phyloP scores from a whole-genome alignment of 2,888 invertebrate species.

The Allolobophora icterica region DNA sequence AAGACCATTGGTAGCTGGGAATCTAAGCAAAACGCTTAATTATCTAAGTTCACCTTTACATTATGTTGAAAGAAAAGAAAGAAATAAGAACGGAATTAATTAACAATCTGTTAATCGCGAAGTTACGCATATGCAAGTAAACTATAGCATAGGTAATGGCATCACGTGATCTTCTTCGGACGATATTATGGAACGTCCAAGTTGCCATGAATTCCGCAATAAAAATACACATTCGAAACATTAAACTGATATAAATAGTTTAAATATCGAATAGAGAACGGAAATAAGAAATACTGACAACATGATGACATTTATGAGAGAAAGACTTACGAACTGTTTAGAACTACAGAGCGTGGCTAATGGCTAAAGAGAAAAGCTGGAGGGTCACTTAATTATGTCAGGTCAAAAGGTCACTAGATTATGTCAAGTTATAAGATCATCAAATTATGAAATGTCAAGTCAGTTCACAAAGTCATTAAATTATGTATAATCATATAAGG shows the following conservation, averaged over 20 bases:
- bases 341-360: neutral
- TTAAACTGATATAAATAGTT: neutral
- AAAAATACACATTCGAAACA: neutral
- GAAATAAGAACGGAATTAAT: too few species aligned
- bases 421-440: neutral
- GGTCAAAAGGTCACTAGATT: neutral
- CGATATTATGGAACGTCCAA: neutral
- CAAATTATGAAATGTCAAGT: too few species aligned
- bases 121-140: too few species aligned
- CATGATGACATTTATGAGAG: constrained; percentile 8
- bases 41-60: neutral
- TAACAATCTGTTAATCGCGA: too few species aligned
- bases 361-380: neutral
- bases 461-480: too few species aligned
- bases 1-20: neutral
- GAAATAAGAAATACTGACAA: neutral
- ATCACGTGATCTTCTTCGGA: neutral
- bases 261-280: neutral
- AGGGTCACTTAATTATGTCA: neutral
- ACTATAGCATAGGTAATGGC: neutral
- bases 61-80: neutral
- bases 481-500: too few species aligned
- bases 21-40: neutral
- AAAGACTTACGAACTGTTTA: neutral
- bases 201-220: neutral